Conservation (phyloP, 2,113 vertebrate genomes). For the Sinocyclocheilus anshuiensis region DNA sequence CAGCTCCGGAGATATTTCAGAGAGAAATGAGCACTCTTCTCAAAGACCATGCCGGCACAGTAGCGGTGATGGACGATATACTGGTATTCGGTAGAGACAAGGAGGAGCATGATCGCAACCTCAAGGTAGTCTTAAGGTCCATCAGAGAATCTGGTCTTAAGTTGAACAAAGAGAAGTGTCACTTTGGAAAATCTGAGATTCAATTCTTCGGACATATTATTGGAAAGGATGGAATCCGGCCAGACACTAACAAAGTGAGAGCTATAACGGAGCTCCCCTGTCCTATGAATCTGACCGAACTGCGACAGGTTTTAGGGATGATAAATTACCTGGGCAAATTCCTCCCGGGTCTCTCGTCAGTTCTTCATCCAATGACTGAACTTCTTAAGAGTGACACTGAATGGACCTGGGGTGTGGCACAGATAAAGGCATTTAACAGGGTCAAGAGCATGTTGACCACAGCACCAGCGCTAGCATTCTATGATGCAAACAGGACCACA, state of each 20-base stretch:
- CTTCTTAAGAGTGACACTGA: not conserved
- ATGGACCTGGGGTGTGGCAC: slow-evolving; percentile 17
- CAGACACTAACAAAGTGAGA: slow-evolving; percentile 40
- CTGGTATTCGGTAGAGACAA: slow-evolving; percentile 35
- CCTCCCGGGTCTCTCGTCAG: not conserved
- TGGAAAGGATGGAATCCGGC: slow-evolving; percentile 22
- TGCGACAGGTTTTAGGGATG: slow-evolving; percentile 9
- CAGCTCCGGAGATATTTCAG: slow-evolving; percentile 45
- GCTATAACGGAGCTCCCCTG: slow-evolving; percentile 23
- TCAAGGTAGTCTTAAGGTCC: slow-evolving; percentile 32
- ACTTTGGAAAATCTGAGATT: slow-evolving; percentile 47
- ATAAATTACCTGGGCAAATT: slow-evolving; percentile 39
- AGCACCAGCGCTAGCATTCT: slow-evolving; percentile 24
- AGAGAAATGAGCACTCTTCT: slow-evolving; percentile 42
- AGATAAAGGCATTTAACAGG: slow-evolving; percentile 15
- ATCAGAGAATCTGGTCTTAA: slow-evolving; percentile 49
- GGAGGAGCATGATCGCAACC: slow-evolving; percentile 28
- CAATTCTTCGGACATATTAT: slow-evolving; percentile 49
- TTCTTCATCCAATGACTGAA: slow-evolving; percentile 26
- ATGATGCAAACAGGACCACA: slow-evolving; percentile 11
- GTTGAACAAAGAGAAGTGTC: too few relatives aligned
- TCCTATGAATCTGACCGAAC: slow-evolving; percentile 4
- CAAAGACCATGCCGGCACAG: not conserved
- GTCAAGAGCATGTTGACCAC: slow-evolving; percentile 38
- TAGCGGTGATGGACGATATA: slow-evolving; percentile 48